Evolutionary conservation across 2,888 invertebrate genomes (phyloP).

Genomic region (Chrysina gloriosa): DNA sequence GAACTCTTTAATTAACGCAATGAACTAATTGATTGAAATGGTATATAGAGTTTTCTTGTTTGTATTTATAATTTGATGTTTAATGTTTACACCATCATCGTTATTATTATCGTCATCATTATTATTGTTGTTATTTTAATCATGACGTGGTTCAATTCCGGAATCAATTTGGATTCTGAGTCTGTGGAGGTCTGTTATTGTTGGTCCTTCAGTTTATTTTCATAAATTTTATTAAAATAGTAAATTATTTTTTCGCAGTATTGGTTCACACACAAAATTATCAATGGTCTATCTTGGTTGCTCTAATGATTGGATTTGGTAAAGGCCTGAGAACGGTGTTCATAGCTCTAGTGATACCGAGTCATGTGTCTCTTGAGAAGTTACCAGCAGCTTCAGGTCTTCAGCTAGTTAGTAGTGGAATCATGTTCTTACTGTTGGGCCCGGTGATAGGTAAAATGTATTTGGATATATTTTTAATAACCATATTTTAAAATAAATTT

Average conservation of each 20-base stretch:
- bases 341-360: constrained; percentile 79
- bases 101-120: too few relatives aligned
- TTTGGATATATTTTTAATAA: background rate
- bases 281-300: constrained; percentile 69
- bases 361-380: constrained; percentile 76
- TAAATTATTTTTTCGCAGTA: constrained; percentile 61
- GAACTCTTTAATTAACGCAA: too few relatives aligned
- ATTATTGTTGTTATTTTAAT: too few relatives aligned
- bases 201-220: background rate
- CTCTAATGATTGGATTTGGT: constrained; percentile 76
- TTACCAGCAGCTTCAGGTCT: constrained; percentile 79
- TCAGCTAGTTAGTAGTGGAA: constrained; percentile 75
- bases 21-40: too few relatives aligned
- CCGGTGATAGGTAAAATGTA: constrained; percentile 74
- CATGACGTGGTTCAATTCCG: too few relatives aligned
- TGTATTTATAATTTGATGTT: too few relatives aligned
- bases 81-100: too few relatives aligned
- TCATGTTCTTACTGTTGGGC: constrained; percentile 72
- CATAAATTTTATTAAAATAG: background rate
- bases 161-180: too few relatives aligned
- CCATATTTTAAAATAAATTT: background rate
- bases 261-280: constrained; percentile 73
- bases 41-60: too few relatives aligned
- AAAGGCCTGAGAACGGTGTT: constrained; percentile 80
- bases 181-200: background rate